Evolutionary conservation across 2,113 vertebrate species (phyloP), one percentile per base, ranked within the genome.

Genomic region (Gambusia holbrooki): DNA sequence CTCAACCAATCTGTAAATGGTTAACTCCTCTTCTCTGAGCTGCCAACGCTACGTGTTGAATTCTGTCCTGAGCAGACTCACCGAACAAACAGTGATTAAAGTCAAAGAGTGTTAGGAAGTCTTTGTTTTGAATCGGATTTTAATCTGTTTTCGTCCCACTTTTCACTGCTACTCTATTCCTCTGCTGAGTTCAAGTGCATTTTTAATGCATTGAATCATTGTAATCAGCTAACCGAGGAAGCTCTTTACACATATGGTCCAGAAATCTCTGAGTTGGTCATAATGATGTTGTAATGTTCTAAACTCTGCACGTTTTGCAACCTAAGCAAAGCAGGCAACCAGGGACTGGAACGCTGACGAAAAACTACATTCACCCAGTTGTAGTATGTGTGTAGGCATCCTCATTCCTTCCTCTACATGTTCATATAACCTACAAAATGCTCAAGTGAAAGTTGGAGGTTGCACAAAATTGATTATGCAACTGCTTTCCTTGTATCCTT

Each of bases 401-500:
- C 25, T 29, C 3, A 48, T 40, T 22, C 13, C 29, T 28, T 29
- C 29, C 65, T 29, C 10, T 27, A 17, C 69, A 40, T 17, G 76
- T 85, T 92, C 89, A 86, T 84, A 82, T 89, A 89, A 92, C 82
- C 62, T 42, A 66, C 40, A 35, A 67, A 61, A 45, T 60, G 70
- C 72, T 74, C 10, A 63, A 37, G 64, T 40, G 62, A 54, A 77
- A 68, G 76, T 70, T 51, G 6, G 40, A 37, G 67, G 81, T 73
- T 81, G 30, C 77, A 66, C 73, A 77, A 77, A 89, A 71, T 71
- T 77, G 77, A 79, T 88, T 87, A 76, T 77, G 80, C 66, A 90
- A 89, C 81, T 72, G 75, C 37, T 25, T 19, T 70, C 27, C 32
- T 12, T 66, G 29, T 37, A 54, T 8, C 28, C n/a, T 15, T 60